Evolutionary conservation across 1,140 invertebrate species (phyloP).

Genomic region (Dreissena polymorpha): DNA sequence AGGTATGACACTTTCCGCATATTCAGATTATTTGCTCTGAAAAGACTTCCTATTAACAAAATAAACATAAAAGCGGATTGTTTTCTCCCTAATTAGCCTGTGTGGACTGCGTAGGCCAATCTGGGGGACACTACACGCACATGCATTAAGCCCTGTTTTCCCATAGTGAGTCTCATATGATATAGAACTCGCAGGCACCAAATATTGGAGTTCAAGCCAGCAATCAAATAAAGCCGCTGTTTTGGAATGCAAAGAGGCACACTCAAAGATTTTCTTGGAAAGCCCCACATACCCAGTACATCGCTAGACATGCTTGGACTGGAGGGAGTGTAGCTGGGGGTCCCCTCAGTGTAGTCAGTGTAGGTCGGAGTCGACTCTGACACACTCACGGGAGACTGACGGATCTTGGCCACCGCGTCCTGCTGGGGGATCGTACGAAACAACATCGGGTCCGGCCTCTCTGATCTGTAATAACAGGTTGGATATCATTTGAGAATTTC

Average conservation of each 20-base stretch:
- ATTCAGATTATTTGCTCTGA: background rate
- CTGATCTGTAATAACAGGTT: slow-evolving; percentile 32
- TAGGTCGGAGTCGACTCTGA: slow-evolving; percentile 96
- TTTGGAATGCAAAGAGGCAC: background rate
- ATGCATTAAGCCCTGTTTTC: slow-evolving; percentile 3
- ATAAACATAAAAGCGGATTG: no score
- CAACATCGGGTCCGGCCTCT: background rate
- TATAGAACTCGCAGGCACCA: background rate
- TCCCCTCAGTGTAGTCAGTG: slow-evolving; percentile 91
- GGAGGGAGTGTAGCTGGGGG: slow-evolving; percentile 97
- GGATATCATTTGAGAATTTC: no score
- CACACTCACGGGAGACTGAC: slow-evolving; percentile 92
- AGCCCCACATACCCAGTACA: slow-evolving; percentile 69
- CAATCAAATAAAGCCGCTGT: background rate
- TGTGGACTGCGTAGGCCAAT: background rate
- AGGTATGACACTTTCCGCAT: background rate
- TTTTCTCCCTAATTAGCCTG: background rate
- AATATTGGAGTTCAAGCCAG: background rate
- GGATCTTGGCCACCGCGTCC: slow-evolving; percentile 35
- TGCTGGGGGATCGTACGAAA: slow-evolving; percentile 49
- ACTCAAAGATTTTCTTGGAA: background rate
- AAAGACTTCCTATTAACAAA: no score
- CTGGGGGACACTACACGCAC: slow-evolving; percentile 3
- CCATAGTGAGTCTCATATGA: background rate
- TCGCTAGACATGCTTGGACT: slow-evolving; percentile 83